Percentiles rank a stretch among this genome's conserved stretches.
These are phyloP conservation scores for Lepidothrix coronata DNA, from an alignment of 2,113 vertebrate genomes.

Conservation along the genomic window DNA sequence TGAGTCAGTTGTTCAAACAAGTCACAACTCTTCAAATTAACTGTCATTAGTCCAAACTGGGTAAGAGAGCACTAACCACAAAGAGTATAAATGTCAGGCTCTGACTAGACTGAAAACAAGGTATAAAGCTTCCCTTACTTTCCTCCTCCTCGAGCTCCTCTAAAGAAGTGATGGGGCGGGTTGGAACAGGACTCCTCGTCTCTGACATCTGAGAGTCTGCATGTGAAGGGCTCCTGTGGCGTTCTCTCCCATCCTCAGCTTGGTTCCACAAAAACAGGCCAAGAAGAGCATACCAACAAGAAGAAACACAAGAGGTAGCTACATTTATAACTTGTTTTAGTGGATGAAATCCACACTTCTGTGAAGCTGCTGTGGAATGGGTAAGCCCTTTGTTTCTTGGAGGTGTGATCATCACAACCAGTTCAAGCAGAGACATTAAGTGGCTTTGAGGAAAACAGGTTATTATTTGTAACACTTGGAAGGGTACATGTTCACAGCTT, in stretches of 20 bases:
- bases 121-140: constrained; percentile 76
- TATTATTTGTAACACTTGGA: not conserved
- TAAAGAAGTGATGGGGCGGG: constrained; percentile 40
- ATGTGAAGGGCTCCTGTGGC: constrained; percentile 50
- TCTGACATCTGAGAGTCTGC: constrained; percentile 62
- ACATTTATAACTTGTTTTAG: not conserved
- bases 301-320: not conserved
- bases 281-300: not conserved
- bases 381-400: not conserved
- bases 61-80: not conserved
- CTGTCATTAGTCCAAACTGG: not conserved
- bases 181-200: constrained; percentile 1
- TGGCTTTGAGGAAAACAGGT: not conserved
- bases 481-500: not conserved
- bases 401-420: not conserved
- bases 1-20: not conserved
- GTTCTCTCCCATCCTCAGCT: constrained; percentile 79
- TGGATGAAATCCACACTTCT: not conserved
- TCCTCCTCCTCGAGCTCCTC: constrained; percentile 89
- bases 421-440: not conserved
- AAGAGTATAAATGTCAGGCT: not conserved
- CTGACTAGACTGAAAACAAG: not conserved
- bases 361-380: not conserved
- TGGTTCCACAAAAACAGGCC: not conserved
- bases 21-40: not conserved